phyloP scores from a whole-genome alignment of 2,113 vertebrate species.

The Edolisoma coerulescens region DNA sequence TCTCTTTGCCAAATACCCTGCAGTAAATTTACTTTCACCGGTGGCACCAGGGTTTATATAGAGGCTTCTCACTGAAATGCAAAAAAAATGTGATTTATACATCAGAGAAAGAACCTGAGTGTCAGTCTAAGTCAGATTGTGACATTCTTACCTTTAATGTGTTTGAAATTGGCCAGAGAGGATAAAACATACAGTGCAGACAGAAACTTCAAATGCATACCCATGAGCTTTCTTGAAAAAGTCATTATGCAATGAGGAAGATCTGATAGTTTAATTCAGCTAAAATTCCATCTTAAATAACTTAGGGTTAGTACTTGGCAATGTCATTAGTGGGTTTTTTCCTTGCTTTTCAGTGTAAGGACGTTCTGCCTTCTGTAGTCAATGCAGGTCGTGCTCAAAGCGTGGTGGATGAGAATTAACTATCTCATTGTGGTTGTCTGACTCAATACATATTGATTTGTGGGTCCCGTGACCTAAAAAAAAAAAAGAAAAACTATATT shows the following conservation, averaged over 20 bases:
- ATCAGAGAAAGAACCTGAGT: not conserved
- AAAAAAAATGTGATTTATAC: not conserved
- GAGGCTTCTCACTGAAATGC: not conserved
- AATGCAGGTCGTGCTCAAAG: not conserved
- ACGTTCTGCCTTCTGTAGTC: not conserved
- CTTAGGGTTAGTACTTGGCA: not conserved
- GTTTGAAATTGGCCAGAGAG: not conserved
- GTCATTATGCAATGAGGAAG: not conserved
- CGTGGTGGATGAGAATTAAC: not conserved
- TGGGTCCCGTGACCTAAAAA: not conserved
- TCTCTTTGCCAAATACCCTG: not conserved
- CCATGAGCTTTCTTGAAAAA: not conserved
- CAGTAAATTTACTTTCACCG: not conserved
- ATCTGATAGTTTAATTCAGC: not conserved
- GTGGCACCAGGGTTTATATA: not conserved
- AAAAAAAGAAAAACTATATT: not conserved
- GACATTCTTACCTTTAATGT: not conserved
- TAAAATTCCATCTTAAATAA: not conserved
- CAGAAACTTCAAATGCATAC: not conserved
- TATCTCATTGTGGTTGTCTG: not conserved
- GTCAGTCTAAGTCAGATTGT: not conserved
- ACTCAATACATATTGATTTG: conserved; percentile 54
- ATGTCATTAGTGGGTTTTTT: not conserved
- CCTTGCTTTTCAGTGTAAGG: not conserved
- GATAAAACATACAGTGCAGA: not conserved